Percentiles rank a stretch among this genome's conserved stretches.
phyloP scores from a whole-genome alignment of 2,888 invertebrate genomes.

The Ctena decussata region DNA sequence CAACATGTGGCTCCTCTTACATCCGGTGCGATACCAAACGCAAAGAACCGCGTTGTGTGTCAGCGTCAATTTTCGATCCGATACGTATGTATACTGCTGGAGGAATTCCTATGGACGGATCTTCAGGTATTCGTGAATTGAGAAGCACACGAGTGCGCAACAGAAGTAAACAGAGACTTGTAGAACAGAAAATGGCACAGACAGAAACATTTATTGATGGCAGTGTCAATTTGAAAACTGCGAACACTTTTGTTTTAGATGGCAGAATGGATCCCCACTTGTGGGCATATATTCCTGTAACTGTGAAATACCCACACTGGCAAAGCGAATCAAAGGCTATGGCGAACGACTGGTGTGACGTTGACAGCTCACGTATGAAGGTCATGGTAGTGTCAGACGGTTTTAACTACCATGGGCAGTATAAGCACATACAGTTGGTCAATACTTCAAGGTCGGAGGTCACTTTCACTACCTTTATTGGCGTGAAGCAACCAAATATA shows the following conservation, averaged over 20 bases:
- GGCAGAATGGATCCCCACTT: constrained; percentile 49
- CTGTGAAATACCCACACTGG: constrained; percentile 53
- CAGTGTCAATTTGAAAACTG: constrained; percentile 50
- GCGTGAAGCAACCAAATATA: constrained; percentile 70
- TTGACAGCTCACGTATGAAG: constrained; percentile 22
- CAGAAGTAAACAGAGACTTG: neutral
- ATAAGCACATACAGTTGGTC: constrained; percentile 71
- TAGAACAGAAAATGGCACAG: constrained; percentile 1
- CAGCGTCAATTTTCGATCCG: constrained; percentile 68
- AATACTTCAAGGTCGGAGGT: constrained; percentile 60
- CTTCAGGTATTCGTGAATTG: constrained; percentile 54
- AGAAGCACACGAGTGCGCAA: constrained; percentile 15
- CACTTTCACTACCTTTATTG: constrained; percentile 71
- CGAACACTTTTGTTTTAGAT: constrained; percentile 63
- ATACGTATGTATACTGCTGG: constrained; percentile 19
- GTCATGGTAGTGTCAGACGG: constrained; percentile 78
- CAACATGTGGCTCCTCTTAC: constrained; percentile 62
- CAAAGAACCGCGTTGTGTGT: constrained; percentile 62
- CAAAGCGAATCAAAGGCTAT: neutral
- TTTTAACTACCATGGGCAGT: constrained; percentile 77
- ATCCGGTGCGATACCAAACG: constrained; percentile 67
- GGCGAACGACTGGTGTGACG: neutral
- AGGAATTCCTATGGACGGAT: constrained; percentile 53
- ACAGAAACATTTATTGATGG: constrained; percentile 19
- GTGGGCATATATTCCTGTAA: constrained; percentile 70